These are phyloP conservation scores for Eupithecia inturbata DNA, from an alignment of 2,888 invertebrate genomes.

Conservation along the genomic window DNA sequence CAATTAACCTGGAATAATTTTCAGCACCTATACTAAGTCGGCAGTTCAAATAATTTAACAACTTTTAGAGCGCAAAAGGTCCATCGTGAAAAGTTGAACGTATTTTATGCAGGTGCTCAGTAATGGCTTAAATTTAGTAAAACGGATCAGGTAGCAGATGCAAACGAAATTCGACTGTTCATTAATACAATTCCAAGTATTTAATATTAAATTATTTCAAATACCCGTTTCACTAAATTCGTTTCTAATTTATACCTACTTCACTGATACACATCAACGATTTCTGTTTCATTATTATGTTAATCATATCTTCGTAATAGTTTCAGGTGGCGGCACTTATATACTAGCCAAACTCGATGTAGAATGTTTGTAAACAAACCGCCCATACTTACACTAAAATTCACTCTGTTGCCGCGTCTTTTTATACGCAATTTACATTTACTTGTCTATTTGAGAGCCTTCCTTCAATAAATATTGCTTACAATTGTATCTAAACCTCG, in stretches of 20 bases:
- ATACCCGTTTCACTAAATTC: neutral
- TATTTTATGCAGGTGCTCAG: constrained; percentile 23
- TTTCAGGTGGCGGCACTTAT: neutral
- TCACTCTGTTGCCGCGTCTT: too few relatives aligned
- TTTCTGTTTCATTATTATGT: neutral
- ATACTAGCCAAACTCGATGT: too few relatives aligned
- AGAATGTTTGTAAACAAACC: too few relatives aligned
- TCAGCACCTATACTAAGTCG: constrained; percentile 14
- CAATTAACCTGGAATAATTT: constrained; percentile 4
- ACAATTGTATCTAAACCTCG: too few relatives aligned
- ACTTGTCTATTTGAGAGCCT: too few relatives aligned
- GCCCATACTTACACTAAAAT: too few relatives aligned
- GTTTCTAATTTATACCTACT: constrained; percentile 9
- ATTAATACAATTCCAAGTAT: constrained; percentile 21
- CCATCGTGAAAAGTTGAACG: constrained; percentile 15
- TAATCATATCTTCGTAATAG: neutral
- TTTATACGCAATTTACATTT: too few relatives aligned
- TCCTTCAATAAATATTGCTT: too few relatives aligned
- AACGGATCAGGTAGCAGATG: constrained; percentile 28
- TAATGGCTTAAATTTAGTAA: constrained; percentile 31
- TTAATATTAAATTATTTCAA: neutral
- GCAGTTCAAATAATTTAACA: constrained; percentile 20
- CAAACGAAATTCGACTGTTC: constrained; percentile 27
- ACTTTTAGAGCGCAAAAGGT: constrained; percentile 18
- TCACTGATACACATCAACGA: neutral